These are phyloP conservation scores for Agrilus planipennis DNA, from an alignment of 1,140 invertebrate genomes.

Conservation along the genomic window DNA sequence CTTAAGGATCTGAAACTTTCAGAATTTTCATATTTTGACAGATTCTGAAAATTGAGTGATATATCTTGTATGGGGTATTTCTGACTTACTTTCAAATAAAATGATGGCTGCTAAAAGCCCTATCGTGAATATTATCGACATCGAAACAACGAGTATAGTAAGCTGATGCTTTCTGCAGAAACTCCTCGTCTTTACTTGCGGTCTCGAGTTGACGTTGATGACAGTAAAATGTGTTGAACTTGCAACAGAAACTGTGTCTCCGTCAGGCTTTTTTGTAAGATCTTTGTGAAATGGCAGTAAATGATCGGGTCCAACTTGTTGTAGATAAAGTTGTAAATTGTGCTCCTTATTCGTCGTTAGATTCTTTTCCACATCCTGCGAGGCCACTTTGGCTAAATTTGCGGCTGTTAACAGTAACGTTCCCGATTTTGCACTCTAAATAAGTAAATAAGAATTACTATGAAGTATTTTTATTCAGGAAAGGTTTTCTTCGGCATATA, in stretches of 20 bases:
- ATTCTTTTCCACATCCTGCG: slow-evolving; percentile 1
- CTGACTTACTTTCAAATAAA: slow-evolving; percentile 51
- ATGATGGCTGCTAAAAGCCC: slow-evolving; percentile 63
- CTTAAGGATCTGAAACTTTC: no score
- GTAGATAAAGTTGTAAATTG: slow-evolving; percentile 30
- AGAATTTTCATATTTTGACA: no score
- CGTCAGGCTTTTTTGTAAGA: slow-evolving; percentile 28
- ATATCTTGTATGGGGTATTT: neutral
- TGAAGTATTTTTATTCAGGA: no score
- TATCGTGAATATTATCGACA: slow-evolving; percentile 64
- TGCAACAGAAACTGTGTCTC: slow-evolving; percentile 59
- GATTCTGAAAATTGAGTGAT: no score
- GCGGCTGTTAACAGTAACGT: slow-evolving; percentile 64
- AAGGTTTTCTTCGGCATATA: no score
- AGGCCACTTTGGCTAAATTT: slow-evolving; percentile 56
- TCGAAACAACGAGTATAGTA: slow-evolving; percentile 63
- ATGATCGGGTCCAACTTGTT: slow-evolving; percentile 17
- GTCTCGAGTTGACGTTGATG: slow-evolving; percentile 62
- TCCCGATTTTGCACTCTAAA: slow-evolving; percentile 65
- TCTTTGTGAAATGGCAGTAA: slow-evolving; percentile 9
- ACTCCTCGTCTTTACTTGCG: slow-evolving; percentile 43
- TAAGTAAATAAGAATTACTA: slow-evolving; percentile 15
- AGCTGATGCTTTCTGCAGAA: slow-evolving; percentile 65
- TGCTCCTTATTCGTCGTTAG: slow-evolving; percentile 23
- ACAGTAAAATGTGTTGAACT: slow-evolving; percentile 78